Conservation (phyloP, 2,888 invertebrate genomes). For the Cabera pusaria region DNA sequence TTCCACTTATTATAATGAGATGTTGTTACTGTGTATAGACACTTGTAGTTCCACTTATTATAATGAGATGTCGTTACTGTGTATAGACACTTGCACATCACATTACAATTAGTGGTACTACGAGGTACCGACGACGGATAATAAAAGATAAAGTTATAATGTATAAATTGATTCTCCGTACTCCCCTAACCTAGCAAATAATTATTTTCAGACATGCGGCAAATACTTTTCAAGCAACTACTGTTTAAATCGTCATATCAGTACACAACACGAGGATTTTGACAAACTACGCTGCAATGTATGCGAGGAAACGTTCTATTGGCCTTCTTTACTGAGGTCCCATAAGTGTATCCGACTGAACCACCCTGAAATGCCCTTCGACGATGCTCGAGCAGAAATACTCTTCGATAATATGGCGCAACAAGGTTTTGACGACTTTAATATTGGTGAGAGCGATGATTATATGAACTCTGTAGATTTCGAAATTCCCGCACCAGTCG, state of each 20-base stretch:
- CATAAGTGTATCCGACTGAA: slow-evolving; percentile 61
- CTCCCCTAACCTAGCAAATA: no score
- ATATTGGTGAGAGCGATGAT: slow-evolving; percentile 48
- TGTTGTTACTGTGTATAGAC: no score
- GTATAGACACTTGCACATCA: no score
- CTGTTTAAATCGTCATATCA: slow-evolving; percentile 58
- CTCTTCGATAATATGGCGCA: slow-evolving; percentile 54
- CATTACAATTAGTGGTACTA: no score
- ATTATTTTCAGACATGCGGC: slow-evolving; percentile 63
- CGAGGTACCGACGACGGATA: no score
- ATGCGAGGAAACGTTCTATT: slow-evolving; percentile 65
- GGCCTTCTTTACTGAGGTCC: slow-evolving; percentile 54
- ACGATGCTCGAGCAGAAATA: slow-evolving; percentile 60
- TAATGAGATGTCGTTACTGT: no score
- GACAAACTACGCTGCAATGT: slow-evolving; percentile 50
- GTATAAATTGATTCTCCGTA: no score
- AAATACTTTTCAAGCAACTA: slow-evolving; percentile 58
- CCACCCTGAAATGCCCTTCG: slow-evolving; percentile 57
- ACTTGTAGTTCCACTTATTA: no score
- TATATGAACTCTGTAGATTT: slow-evolving; percentile 58
- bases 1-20: no score
- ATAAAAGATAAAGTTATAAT: no score
- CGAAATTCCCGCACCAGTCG: slow-evolving; percentile 67
- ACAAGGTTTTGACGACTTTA: slow-evolving; percentile 50
- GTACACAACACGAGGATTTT: slow-evolving; percentile 44